Evolutionary conservation across 2,888 invertebrate genomes (phyloP), one percentile per base, ranked within the genome.

Genomic region (Lasioglossum villosulum): DNA sequence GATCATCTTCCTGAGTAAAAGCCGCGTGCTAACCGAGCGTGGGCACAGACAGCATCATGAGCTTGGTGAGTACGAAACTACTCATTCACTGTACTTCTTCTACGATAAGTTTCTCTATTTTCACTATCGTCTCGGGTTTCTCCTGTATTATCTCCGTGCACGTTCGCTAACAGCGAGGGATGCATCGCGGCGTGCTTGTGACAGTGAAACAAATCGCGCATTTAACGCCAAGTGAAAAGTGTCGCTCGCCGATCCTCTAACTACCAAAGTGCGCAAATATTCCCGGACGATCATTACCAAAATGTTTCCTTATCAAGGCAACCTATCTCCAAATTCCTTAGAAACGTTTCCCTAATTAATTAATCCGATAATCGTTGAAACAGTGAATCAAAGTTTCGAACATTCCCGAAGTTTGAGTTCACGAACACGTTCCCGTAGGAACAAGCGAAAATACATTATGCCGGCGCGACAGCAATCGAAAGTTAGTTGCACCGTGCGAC

Each of bases 11-110:
- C 83, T 72, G 87, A 90, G 91, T 94, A 94, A 94, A 94, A 94
- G 94, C 93, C 91, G 91, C 90, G 92, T 92, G 84, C 91, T 84
- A 83, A 86, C 84, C 89, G 86, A 88, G 83, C 75, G 86, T 89
- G 88, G 89, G 88, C 92, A 92, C 91, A 94, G 94, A 95, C 93
- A 94, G 94, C 94, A 95, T 94, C 95, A 95, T 95, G 95, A 94
- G 94, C 94, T 94, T 93, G 95, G 95, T 94, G 94, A 94, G 95
- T 95, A 94, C 93, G 88, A 93, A 90, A 92, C 92, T 75, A 86
- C 75, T 90, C 86, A 83, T 90, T 83, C 86, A 83, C 68, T 87
- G 74, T 88, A 78, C 80, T 80, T 90, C 84, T 89, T 27, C 74
- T 76, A 82, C 68, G 37, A 77, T 42, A 78, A 75, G 82, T 84